phyloP scores from a whole-genome alignment of 2,113 vertebrate genomes.

The Anolis sagrei region DNA sequence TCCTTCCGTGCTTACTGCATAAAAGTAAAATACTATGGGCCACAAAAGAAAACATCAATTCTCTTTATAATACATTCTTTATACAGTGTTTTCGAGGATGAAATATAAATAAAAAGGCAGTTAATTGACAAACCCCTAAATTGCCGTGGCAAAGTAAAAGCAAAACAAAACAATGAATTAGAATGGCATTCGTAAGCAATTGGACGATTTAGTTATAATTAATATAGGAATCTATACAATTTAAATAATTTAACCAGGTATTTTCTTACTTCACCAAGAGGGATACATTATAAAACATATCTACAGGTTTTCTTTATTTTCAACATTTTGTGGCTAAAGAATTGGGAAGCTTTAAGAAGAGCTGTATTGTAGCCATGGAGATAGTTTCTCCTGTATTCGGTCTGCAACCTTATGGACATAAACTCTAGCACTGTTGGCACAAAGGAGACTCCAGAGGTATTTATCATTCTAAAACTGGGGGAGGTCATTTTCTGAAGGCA shows the following conservation, averaged over 20 bases:
- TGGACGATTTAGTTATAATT: slow-evolving; percentile 33
- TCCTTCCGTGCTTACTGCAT: not conserved
- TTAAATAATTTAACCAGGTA: slow-evolving; percentile 31
- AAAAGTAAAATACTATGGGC: slow-evolving; percentile 10
- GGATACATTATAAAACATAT: slow-evolving; percentile 10
- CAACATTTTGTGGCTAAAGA: slow-evolving; percentile 22
- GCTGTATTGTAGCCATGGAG: not conserved
- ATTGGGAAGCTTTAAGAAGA: slow-evolving; percentile 27
- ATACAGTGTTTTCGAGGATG: slow-evolving; percentile 13
- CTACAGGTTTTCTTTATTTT: not conserved
- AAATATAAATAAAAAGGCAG: slow-evolving; percentile 43
- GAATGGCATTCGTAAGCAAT: slow-evolving; percentile 39
- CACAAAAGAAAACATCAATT: not conserved
- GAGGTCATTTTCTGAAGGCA: too few species aligned
- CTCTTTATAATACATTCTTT: not conserved
- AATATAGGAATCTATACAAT: slow-evolving; percentile 38
- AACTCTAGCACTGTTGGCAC: not conserved
- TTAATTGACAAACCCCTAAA: slow-evolving; percentile 50
- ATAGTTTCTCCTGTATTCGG: too few species aligned
- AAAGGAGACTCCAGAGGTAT: too few species aligned
- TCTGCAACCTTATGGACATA: not conserved
- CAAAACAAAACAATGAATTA: slow-evolving; percentile 32
- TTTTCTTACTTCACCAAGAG: slow-evolving; percentile 50
- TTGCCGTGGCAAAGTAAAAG: slow-evolving; percentile 39
- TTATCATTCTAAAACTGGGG: too few species aligned